Conservation (phyloP, 2,888 invertebrate genomes). For the Octonoba sinensis region DNA sequence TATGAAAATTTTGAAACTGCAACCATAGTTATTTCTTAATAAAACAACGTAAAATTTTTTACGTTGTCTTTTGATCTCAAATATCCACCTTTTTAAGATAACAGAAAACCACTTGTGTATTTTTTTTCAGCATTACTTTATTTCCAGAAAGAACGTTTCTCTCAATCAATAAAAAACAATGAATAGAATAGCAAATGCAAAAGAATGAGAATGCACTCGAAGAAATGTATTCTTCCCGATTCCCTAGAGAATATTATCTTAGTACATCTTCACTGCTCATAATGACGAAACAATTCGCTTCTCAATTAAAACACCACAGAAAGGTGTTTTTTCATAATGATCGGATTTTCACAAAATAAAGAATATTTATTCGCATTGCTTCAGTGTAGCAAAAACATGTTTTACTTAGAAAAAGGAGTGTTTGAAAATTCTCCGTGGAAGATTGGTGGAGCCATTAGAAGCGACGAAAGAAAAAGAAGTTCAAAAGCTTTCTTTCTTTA, state of each 20-base stretch:
- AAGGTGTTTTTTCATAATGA: conserved; percentile 47
- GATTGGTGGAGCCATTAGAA: not conserved
- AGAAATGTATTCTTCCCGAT: not conserved
- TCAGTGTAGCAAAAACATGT: conserved; percentile 8
- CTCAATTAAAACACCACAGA: conserved; percentile 48
- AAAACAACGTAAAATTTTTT: no score
- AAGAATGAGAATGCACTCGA: not conserved
- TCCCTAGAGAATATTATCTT: conserved; percentile 40
- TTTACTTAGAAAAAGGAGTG: not conserved
- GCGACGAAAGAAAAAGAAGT: not conserved
- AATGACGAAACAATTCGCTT: conserved; percentile 29
- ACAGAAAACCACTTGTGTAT: no score
- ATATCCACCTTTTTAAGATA: no score
- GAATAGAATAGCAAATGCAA: not conserved
- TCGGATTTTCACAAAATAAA: conserved; percentile 18
- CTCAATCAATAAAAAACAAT: not conserved
- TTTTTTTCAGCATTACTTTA: no score
- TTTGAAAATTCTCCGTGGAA: not conserved
- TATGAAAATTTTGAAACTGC: no score
- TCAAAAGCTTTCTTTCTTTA: no score
- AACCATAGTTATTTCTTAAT: no score
- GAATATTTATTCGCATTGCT: conserved; percentile 41
- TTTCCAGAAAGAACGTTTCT: no score
- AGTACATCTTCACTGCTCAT: conserved; percentile 5
- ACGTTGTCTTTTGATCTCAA: no score